Conservation (phyloP, 1,140 invertebrate genomes). For the Drosophila navojoa region DNA sequence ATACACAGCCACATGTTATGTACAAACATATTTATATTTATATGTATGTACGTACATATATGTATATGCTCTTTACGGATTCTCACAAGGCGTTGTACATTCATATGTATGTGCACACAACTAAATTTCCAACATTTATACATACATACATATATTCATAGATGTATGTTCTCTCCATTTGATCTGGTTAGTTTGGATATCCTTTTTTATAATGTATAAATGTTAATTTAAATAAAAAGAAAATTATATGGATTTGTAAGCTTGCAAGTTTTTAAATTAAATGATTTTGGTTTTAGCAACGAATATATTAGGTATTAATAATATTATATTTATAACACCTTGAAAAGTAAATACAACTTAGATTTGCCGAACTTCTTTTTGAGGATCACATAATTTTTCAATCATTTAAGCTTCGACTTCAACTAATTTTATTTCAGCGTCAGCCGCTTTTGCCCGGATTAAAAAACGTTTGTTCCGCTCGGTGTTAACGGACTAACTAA, state of each 20-base stretch:
- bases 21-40: neutral
- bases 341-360: neutral
- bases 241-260: no score
- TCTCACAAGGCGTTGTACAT: neutral
- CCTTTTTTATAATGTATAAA: no score
- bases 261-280: neutral
- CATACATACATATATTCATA: neutral
- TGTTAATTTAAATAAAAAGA: no score
- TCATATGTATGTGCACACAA: no score
- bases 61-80: neutral
- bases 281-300: no score
- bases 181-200: neutral
- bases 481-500: slow-evolving; percentile 46
- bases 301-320: no score
- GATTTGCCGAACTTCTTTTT: no score
- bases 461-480: slow-evolving; percentile 28
- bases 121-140: neutral
- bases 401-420: neutral
- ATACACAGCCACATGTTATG: neutral
- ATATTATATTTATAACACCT: no score
- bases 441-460: neutral
- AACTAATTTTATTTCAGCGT: neutral
- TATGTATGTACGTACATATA: neutral
- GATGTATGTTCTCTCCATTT: neutral
- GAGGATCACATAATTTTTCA: no score